Percentiles rank a stretch among this genome's conserved stretches.
Evolutionary conservation across 2,888 invertebrate species (phyloP).

Genomic region (Eretmocerus hayati): DNA sequence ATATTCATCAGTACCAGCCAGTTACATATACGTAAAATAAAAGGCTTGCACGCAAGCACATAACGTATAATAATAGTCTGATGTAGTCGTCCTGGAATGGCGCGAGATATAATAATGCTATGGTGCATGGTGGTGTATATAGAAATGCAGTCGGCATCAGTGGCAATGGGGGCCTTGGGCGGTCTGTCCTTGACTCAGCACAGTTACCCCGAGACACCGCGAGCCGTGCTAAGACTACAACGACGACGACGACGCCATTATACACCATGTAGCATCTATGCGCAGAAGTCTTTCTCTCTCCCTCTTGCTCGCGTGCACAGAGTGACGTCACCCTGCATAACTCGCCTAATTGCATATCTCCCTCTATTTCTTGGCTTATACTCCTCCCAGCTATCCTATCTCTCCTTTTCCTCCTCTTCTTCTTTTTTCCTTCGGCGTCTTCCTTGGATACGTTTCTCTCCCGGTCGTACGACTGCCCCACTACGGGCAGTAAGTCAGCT

Average conservation of each 20-base stretch:
- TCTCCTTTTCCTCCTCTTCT: constrained; percentile 11
- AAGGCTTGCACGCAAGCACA: too few relatives aligned
- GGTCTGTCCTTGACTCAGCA: constrained; percentile 47
- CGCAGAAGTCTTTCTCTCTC: neutral
- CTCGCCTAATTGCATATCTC: constrained; percentile 47
- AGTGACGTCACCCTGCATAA: constrained; percentile 48
- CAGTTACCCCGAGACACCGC: constrained; percentile 42
- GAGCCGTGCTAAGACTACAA: too few relatives aligned
- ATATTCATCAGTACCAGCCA: too few relatives aligned
- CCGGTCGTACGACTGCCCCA: neutral
- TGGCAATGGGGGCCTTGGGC: constrained; percentile 46
- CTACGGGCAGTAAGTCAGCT: too few relatives aligned
- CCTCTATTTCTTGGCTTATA: constrained; percentile 30
- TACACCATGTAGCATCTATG: too few relatives aligned
- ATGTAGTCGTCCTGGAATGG: too few relatives aligned
- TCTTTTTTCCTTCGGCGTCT: constrained; percentile 5
- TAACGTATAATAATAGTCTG: too few relatives aligned
- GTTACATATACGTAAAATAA: too few relatives aligned
- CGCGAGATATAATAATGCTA: too few relatives aligned
- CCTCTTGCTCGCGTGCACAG: constrained; percentile 24
- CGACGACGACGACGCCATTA: too few relatives aligned
- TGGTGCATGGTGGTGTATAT: neutral
- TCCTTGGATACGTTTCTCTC: neutral
- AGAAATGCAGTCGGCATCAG: neutral
- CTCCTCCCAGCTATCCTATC: constrained; percentile 18